Base-by-base conservation (phyloP, 2,888 invertebrate genomes). In the Drosophila emarginata region DNA sequence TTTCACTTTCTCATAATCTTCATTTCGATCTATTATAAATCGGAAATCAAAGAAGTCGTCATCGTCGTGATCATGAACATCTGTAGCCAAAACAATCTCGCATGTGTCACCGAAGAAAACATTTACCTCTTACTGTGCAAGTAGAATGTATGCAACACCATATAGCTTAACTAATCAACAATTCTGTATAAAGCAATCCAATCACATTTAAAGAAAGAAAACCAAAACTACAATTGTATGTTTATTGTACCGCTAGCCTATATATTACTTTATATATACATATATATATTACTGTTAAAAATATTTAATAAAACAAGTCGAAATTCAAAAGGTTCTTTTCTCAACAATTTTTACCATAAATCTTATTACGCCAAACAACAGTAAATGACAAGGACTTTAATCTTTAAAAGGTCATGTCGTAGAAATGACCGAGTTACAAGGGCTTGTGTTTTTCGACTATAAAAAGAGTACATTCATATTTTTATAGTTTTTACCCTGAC, bases 61-160 rank as follows among this genome's bases (percentile, higher is more conserved):
- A 14, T 28, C 52, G 50, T 63, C 68, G 71, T 39, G 68, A 68
- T 61, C 58, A 64, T 70, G 68, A 51, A 23, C 78, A 75, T 78
- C 50, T 82, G 81, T 69, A 76, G 81, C 81, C 81, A 87, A 85
- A 45, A 11, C 18, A 80, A 79, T 67, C 68, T 80, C 80, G 76
- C 76, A 76, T 71, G 80, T 75, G 77, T 67, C 75, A 68, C 70
- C 45, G 72, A 72, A 73, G 61, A 65, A 73, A 80, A 86, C 72
- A 80, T 88, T 85, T 80, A 86, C 88, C 80, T 80, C 80, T 78
- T 77, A 84, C 65, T 80, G 79, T 77, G 84, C 81, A 82, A 80
- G 75, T 84, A 87, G 79, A 72, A 60, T 61, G n/a, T 57, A 67
- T 45, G 45, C 18, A 9, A 18, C 18, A 45, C 58, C 68, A 67